A percentile compares a stretch with the other conserved stretches of the same genome.
These are phyloP conservation scores for Dendrocincla tyrannina DNA, from an alignment of 2,797 vertebrate species.

Conservation along the genomic window DNA sequence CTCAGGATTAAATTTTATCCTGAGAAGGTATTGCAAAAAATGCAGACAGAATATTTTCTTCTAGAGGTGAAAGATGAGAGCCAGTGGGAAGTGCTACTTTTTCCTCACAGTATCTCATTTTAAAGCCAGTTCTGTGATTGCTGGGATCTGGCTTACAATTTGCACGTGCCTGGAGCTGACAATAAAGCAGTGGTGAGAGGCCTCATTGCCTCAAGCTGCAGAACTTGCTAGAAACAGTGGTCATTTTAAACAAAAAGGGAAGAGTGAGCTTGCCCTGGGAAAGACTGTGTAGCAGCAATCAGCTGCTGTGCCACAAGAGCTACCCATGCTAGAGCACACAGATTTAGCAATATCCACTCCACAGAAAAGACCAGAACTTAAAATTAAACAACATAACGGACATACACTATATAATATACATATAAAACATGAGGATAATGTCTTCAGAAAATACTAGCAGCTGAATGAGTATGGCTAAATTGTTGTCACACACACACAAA, in stretches of 20 bases:
- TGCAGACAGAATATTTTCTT: background rate
- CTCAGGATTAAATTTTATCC: background rate
- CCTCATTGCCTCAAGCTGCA: background rate
- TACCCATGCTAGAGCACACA: background rate
- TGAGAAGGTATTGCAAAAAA: background rate
- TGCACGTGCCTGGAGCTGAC: background rate
- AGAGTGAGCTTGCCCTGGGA: rapidly evolving
- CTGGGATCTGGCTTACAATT: background rate
- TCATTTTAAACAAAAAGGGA: background rate
- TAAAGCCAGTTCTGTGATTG: background rate
- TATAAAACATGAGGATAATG: background rate
- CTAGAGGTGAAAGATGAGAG: background rate
- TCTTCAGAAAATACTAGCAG: background rate
- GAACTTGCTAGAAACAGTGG: background rate
- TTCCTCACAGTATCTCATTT: background rate
- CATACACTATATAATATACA: background rate
- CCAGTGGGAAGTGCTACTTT: background rate
- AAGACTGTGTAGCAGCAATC: background rate
- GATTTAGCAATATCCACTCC: background rate
- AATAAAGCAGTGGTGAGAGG: background rate
- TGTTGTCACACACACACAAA: background rate
- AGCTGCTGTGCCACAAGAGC: background rate
- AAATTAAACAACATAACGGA: background rate
- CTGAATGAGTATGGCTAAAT: background rate
- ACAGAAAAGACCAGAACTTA: background rate